These are phyloP conservation scores for Axis porcinus DNA, from an alignment of 2,113 vertebrate genomes.

Conservation along the genomic window DNA sequence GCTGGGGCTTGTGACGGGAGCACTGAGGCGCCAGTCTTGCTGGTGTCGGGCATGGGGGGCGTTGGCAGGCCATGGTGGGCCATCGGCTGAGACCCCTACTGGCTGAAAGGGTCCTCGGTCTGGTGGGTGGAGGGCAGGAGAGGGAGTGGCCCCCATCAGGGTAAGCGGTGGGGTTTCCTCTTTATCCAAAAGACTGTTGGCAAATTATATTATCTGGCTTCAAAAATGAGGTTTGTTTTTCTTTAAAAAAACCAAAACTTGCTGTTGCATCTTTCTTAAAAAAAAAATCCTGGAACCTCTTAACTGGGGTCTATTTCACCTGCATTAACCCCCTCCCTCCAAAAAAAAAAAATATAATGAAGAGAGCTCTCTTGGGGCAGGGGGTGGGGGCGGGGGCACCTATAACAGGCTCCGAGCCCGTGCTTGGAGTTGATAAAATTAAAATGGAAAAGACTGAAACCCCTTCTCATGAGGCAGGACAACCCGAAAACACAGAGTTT, in stretches of 20 bases:
- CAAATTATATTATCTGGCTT: not conserved
- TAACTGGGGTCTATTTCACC: no score
- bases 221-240: not conserved
- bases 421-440: not conserved
- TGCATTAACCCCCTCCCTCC: not conserved
- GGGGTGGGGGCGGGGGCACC: not conserved
- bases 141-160: no score
- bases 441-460: not conserved
- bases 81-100: not conserved
- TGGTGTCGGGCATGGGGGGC: fast-evolving
- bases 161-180: not conserved
- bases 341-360: not conserved
- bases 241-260: not conserved
- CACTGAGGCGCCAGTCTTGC: fast-evolving
- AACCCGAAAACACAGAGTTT: not conserved
- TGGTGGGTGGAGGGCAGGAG: not conserved
- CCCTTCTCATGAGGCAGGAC: not conserved
- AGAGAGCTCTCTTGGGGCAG: not conserved
- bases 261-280: not conserved
- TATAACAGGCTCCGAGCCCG: not conserved
- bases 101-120: not conserved
- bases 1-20: not conserved
- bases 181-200: not conserved
- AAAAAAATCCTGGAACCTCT: not conserved
- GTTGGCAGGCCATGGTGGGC: not conserved